Conservation (phyloP, 2,113 vertebrate genomes). For the Rana temporaria region DNA sequence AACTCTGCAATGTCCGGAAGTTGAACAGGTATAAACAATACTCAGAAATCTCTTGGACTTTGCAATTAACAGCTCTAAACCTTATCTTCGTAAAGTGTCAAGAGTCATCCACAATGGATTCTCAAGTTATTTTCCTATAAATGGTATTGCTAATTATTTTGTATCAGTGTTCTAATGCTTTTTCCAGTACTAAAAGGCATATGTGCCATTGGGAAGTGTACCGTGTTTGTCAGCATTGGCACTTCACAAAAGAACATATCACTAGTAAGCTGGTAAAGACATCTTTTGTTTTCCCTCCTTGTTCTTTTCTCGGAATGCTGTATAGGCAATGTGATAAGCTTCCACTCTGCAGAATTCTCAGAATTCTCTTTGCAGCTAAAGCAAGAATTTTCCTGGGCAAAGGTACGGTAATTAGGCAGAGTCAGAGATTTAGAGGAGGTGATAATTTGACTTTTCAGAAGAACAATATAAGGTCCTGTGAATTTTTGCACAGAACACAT, state of each 20-base stretch:
- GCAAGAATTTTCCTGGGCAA: not conserved
- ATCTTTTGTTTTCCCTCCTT: not conserved
- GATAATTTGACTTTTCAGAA: too few relatives aligned
- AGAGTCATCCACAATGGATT: not conserved
- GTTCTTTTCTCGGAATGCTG: not conserved
- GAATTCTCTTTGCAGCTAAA: not conserved
- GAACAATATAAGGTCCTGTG: too few relatives aligned
- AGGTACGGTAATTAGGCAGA: not conserved
- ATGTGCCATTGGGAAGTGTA: not conserved
- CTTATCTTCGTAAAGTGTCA: constrained; percentile 1
- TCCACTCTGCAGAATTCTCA: not conserved
- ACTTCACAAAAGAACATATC: too few relatives aligned
- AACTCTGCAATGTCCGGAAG: not conserved
- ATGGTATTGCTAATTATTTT: not conserved
- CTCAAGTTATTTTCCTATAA: not conserved
- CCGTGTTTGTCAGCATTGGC: not conserved
- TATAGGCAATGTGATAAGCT: not conserved
- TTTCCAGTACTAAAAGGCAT: too few relatives aligned
- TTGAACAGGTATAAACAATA: constrained; percentile 20
- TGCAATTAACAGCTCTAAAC: not conserved
- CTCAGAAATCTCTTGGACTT: constrained; percentile 22
- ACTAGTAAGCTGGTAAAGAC: not conserved
- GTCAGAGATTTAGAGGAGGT: too few relatives aligned
- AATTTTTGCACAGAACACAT: too few relatives aligned
- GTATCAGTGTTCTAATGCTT: too few relatives aligned